Percentiles rank a stretch among this genome's conserved stretches.
Conservation (phyloP, 2,888 invertebrate genomes). For the Eretmocerus hayati region DNA sequence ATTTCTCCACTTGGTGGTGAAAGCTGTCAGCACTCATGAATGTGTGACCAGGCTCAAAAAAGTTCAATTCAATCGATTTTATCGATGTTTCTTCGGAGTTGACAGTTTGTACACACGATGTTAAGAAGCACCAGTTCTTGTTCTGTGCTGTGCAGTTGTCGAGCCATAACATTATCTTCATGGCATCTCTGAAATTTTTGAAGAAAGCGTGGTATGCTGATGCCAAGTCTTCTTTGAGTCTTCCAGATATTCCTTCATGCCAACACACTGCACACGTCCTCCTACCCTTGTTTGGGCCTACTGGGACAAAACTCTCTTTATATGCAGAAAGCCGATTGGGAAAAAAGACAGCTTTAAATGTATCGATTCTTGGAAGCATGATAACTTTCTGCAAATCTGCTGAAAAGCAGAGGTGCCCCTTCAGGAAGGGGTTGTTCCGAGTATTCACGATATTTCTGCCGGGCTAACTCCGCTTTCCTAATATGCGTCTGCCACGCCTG, state of each 20-base stretch:
- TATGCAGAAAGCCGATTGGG: not conserved
- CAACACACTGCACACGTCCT: not conserved
- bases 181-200: constrained; percentile 1
- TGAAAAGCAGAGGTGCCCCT: not conserved
- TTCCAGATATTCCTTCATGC: constrained; percentile 4
- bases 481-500: not conserved
- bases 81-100: constrained; percentile 3
- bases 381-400: not conserved
- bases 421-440: not conserved
- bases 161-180: constrained; percentile 6
- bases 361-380: not conserved
- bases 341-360: not conserved
- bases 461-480: not conserved
- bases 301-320: constrained; percentile 1
- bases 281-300: not conserved
- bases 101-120: constrained; percentile 6
- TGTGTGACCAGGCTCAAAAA: constrained; percentile 14
- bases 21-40: too few species aligned
- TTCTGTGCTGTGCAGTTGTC: constrained; percentile 7
- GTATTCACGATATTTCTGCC: not conserved
- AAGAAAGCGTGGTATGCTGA: constrained; percentile 4
- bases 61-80: not conserved
- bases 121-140: constrained; percentile 8
- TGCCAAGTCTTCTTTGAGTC: constrained; percentile 7
- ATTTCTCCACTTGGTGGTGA: constrained; percentile 18